phyloP scores from a whole-genome alignment of 2,113 vertebrate species.

The Ranitomeya imitator region DNA sequence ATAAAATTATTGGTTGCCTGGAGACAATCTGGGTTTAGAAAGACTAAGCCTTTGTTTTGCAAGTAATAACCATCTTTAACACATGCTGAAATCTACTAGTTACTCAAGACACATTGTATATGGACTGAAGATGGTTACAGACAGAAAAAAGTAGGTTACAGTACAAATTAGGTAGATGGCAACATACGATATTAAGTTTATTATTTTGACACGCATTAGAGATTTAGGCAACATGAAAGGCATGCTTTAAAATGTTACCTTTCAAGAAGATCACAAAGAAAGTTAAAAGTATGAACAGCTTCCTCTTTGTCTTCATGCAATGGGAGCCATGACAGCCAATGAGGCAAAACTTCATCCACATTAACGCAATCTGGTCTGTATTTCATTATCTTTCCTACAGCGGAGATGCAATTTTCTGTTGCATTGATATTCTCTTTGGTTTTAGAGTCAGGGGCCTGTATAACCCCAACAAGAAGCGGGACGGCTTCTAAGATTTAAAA shows the following conservation, averaged over 20 bases:
- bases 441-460: conserved; percentile 89
- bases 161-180: not conserved
- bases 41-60: too few relatives aligned
- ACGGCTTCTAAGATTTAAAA: conserved; percentile 82
- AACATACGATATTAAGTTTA: not conserved
- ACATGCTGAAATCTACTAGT: not conserved
- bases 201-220: not conserved
- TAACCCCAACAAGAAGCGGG: conserved; percentile 89
- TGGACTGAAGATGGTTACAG: not conserved
- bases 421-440: conserved; percentile 96
- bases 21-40: too few relatives aligned
- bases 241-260: conserved; percentile 71
- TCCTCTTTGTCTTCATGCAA: conserved; percentile 98
- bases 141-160: not conserved
- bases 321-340: conserved; percentile 97
- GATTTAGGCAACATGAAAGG: not conserved
- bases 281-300: conserved; percentile 93
- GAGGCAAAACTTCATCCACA: conserved; percentile 90
- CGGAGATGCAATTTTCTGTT: conserved; percentile 98
- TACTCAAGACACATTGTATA: not conserved
- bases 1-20: too few relatives aligned
- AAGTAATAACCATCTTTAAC: too few relatives aligned
- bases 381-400: conserved; percentile 95
- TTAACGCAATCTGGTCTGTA: conserved; percentile 92
- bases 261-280: conserved; percentile 96